phyloP scores from a whole-genome alignment of 2,888 invertebrate genomes.

The Escarpia spicata region DNA sequence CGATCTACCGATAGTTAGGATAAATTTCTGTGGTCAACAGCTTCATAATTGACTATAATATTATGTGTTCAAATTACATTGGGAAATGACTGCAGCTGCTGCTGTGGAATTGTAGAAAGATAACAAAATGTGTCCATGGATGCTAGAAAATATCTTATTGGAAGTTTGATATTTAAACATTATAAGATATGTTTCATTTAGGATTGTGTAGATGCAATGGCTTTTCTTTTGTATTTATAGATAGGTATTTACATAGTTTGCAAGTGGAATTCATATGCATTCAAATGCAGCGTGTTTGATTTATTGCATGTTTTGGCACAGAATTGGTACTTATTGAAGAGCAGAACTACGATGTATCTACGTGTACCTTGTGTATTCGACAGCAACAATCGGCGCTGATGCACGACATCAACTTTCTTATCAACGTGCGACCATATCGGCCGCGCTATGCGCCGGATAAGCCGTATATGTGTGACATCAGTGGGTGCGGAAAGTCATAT shows the following conservation, averaged over 20 bases:
- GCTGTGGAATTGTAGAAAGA: too few species aligned
- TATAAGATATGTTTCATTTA: not conserved
- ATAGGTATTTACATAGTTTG: not conserved
- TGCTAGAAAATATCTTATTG: too few species aligned
- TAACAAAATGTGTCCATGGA: too few species aligned
- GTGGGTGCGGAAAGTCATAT: not conserved
- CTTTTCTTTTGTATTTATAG: not conserved
- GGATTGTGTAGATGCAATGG: not conserved
- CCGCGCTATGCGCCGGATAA: not conserved
- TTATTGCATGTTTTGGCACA: not conserved
- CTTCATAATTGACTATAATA: too few species aligned
- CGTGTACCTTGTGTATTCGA: conserved; percentile 9
- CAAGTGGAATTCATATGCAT: not conserved
- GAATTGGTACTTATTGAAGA: not conserved
- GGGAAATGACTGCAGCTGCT: too few species aligned
- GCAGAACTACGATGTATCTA: not conserved
- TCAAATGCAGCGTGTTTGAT: not conserved
- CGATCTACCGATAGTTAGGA: too few species aligned
- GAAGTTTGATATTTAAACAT: not conserved
- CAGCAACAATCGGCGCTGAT: not conserved
- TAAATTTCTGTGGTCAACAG: too few species aligned
- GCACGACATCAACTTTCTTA: not conserved
- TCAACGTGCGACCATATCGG: conserved; percentile 6
- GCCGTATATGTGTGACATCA: not conserved
- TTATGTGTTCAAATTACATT: too few species aligned